Conservation (phyloP, 2,797 vertebrate genomes). For the Scleropages formosus region DNA sequence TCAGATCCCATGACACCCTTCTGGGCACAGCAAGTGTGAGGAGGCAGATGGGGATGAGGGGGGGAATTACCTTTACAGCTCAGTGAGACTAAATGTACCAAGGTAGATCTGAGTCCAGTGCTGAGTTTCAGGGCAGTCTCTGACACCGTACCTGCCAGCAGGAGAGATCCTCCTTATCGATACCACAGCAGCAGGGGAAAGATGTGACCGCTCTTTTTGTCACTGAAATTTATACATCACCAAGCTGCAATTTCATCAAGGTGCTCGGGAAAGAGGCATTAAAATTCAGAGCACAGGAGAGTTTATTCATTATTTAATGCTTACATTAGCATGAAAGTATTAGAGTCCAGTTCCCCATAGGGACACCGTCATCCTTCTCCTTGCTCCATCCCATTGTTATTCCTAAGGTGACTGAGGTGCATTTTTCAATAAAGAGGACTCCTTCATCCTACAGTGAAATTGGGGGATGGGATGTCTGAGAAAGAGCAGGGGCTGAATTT, state of each 20-base stretch:
- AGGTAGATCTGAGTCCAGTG: not conserved
- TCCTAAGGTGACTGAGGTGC: conserved; percentile 19
- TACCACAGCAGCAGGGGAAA: not conserved
- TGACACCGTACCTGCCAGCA: not conserved
- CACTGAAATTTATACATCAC: conserved; percentile 23
- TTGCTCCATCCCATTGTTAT: conserved; percentile 21
- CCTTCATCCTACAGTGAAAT: not conserved
- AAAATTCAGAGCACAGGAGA: conserved; percentile 32
- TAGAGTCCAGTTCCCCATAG: conserved; percentile 31
- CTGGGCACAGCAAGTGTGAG: not conserved
- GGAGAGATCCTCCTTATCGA: not conserved
- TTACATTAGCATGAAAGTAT: conserved; percentile 45
- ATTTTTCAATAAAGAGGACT: conserved; percentile 20
- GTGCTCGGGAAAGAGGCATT: conserved; percentile 33
- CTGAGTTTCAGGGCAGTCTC: not conserved
- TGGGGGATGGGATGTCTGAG: not conserved
- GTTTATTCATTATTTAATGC: conserved; percentile 47
- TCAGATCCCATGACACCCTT: not conserved
- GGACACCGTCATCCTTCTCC: conserved; percentile 31
- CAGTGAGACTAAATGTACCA: not conserved
- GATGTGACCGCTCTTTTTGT: conserved; percentile 27
- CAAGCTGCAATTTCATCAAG: conserved; percentile 39
- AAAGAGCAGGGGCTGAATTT: not conserved
- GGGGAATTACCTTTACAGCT: not conserved
- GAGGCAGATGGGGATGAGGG: not conserved